Evolutionary conservation across 1,140 invertebrate species (phyloP).

Genomic region (Chymomyza costata): DNA sequence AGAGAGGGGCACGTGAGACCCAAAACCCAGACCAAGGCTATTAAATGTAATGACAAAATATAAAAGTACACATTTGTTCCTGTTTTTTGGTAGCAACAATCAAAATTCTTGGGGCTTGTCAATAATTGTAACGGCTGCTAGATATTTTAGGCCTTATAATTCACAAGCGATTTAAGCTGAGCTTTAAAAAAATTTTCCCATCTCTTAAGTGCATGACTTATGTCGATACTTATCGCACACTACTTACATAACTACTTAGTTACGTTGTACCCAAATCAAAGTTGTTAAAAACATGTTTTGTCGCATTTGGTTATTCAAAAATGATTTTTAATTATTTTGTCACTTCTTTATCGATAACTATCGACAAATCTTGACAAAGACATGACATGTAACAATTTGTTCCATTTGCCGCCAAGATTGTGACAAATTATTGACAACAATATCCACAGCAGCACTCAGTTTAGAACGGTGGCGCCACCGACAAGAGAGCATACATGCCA

Average conservation of each 20-base stretch:
- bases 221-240: slow-evolving; percentile 32
- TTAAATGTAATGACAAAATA: slow-evolving; percentile 65
- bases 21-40: no score
- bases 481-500: slow-evolving; percentile 36
- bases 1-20: no score
- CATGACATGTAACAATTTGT: slow-evolving; percentile 73
- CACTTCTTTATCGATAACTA: slow-evolving; percentile 62
- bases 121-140: no score
- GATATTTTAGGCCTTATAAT: no score
- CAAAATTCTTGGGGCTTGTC: slow-evolving; percentile 5
- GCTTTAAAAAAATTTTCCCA: no score
- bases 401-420: slow-evolving; percentile 63
- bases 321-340: slow-evolving; percentile 72
- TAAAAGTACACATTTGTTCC: slow-evolving; percentile 38
- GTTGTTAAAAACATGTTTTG: slow-evolving; percentile 35
- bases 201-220: slow-evolving; percentile 52
- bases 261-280: no score
- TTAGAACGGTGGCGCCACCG: slow-evolving; percentile 7
- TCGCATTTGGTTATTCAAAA: slow-evolving; percentile 26
- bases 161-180: slow-evolving; percentile 4
- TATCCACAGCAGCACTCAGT: slow-evolving; percentile 31
- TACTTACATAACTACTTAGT: no score
- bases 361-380: slow-evolving; percentile 68
- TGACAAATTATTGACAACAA: slow-evolving; percentile 74
- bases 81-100: no score